phyloP scores from a whole-genome alignment of 2,113 vertebrate genomes.

The Toxostoma redivivum region DNA sequence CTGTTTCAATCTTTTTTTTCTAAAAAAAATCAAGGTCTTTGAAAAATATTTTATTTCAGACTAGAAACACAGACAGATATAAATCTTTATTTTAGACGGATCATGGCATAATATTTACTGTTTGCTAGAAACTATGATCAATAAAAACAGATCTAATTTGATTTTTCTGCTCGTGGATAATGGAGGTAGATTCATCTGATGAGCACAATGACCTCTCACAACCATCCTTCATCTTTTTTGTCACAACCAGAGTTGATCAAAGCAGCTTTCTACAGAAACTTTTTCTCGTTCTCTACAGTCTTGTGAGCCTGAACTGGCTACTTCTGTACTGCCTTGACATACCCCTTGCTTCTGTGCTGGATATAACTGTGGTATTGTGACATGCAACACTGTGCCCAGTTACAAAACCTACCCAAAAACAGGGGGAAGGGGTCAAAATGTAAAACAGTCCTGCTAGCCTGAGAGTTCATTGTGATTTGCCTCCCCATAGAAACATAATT shows the following conservation, averaged over 20 bases:
- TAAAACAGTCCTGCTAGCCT: neutral
- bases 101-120: neutral
- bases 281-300: neutral
- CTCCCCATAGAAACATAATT: neutral
- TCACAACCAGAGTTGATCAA: neutral
- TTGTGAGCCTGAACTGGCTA: neutral
- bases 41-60: neutral
- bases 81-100: neutral
- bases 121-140: neutral
- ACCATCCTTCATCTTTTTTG: neutral
- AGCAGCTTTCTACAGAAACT: neutral
- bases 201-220: neutral
- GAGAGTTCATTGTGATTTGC: fast-evolving
- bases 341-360: neutral
- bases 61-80: neutral
- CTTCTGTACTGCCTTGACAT: neutral
- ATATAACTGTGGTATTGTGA: neutral
- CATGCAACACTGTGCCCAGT: fast-evolving
- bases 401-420: neutral
- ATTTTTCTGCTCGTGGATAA: neutral
- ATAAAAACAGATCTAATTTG: neutral
- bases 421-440: fast-evolving
- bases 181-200: neutral
- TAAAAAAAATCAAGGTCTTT: neutral
- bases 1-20: neutral